These are phyloP conservation scores for Catagonus wagneri DNA, from an alignment of 2,113 vertebrate species.

Conservation along the genomic window DNA sequence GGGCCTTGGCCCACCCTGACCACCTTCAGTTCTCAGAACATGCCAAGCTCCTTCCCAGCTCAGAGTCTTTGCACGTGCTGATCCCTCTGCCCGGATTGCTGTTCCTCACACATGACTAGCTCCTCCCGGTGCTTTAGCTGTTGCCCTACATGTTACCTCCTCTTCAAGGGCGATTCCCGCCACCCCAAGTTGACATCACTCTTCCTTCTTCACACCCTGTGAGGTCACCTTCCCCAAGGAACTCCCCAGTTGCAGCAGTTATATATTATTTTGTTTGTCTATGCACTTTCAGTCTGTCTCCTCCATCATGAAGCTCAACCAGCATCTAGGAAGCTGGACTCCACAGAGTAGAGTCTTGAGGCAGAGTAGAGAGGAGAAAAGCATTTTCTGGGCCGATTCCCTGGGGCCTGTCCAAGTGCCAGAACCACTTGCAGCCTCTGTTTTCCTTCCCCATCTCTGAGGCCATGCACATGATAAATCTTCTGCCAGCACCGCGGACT, in stretches of 20 bases:
- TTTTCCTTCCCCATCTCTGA: background rate
- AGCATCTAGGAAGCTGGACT: rapidly evolving
- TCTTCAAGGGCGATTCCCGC: rapidly evolving
- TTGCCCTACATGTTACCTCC: background rate
- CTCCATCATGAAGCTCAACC: rapidly evolving
- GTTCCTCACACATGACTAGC: background rate
- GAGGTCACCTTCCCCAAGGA: too few relatives aligned
- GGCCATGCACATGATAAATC: background rate
- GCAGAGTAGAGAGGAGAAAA: rapidly evolving
- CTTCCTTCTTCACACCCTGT: rapidly evolving
- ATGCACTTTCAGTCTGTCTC: too few relatives aligned
- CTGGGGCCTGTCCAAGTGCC: background rate
- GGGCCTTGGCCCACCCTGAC: background rate
- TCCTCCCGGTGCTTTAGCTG: rapidly evolving
- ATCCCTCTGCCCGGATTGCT: background rate
- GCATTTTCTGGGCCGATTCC: background rate
- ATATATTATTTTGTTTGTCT: background rate
- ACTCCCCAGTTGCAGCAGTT: background rate
- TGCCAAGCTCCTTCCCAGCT: background rate
- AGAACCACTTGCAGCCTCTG: background rate
- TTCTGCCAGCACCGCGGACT: rapidly evolving
- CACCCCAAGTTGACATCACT: background rate
- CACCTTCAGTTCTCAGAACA: background rate
- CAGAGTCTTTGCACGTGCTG: background rate
- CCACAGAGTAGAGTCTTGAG: rapidly evolving